Conservation (phyloP, 2,113 vertebrate genomes). For the Podarcis cretensis region DNA sequence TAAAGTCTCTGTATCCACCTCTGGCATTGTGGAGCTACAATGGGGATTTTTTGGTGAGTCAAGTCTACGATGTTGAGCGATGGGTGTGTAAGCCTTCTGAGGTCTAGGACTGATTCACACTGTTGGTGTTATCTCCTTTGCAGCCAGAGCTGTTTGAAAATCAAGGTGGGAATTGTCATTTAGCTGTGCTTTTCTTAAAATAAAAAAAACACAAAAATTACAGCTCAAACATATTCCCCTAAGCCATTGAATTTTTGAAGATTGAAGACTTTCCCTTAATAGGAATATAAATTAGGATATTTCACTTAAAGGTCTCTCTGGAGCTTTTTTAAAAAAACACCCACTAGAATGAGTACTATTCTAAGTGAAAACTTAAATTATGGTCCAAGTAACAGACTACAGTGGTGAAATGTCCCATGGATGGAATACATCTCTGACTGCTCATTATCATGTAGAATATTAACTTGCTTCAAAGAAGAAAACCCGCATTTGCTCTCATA, state of each 20-base stretch:
- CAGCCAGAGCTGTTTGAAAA: constrained; percentile 12
- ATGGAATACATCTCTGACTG: neutral
- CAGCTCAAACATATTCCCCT: neutral
- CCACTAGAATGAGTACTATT: neutral
- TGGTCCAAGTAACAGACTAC: neutral
- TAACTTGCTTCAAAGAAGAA: constrained; percentile 2
- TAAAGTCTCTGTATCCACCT: neutral
- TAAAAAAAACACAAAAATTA: constrained; percentile 4
- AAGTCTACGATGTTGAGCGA: neutral
- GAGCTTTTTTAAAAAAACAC: neutral
- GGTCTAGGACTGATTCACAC: neutral
- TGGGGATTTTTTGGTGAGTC: neutral
- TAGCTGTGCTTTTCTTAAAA: neutral
- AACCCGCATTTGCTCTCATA: neutral
- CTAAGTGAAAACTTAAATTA: constrained; percentile 8
- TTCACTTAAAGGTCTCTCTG: constrained; percentile 6
- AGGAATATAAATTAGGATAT: constrained; percentile 22
- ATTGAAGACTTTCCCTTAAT: constrained; percentile 10
- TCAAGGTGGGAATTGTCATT: constrained; percentile 15
- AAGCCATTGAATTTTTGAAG: neutral
- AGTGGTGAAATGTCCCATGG: neutral
- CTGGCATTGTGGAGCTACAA: neutral
- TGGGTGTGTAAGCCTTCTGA: neutral
- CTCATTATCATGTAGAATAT: constrained; percentile 17
- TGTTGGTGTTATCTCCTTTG: neutral